These are phyloP conservation scores for Galbula dea DNA, from an alignment of 2,113 vertebrate genomes.

Conservation along the genomic window DNA sequence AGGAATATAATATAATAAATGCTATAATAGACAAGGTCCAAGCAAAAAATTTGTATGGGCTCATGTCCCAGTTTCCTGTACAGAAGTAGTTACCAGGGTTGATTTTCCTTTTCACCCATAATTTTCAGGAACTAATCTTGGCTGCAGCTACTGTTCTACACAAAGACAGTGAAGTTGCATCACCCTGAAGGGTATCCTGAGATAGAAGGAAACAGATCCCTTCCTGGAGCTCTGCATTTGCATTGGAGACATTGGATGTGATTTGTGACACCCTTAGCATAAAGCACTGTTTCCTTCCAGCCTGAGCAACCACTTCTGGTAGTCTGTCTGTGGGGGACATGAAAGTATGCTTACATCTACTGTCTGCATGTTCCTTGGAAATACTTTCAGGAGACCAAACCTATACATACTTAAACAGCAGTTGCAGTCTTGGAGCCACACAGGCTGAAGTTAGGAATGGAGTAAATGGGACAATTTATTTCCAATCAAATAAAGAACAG, in stretches of 20 bases:
- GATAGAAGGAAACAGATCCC: background rate
- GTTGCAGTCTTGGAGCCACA: background rate
- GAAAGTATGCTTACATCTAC: background rate
- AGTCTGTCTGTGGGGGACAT: background rate
- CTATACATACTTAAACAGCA: background rate
- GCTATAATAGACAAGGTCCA: background rate
- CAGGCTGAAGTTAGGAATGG: background rate
- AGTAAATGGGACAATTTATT: background rate
- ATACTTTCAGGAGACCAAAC: background rate
- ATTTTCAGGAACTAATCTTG: background rate
- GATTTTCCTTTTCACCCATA: background rate
- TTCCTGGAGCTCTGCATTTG: slow-evolving; percentile 34
- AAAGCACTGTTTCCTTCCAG: background rate
- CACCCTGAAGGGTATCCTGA: background rate
- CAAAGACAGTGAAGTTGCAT: background rate
- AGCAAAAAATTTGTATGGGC: background rate
- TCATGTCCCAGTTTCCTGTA: background rate
- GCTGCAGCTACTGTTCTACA: background rate
- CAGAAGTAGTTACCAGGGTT: background rate
- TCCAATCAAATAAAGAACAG: background rate
- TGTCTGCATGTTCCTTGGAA: background rate
- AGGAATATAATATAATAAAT: slow-evolving; percentile 10
- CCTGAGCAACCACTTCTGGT: background rate
- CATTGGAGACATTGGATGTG: background rate
- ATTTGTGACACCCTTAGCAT: background rate